Evolutionary conservation across 2,113 vertebrate genomes (phyloP).

Genomic region (Pontoporia blainvillei): DNA sequence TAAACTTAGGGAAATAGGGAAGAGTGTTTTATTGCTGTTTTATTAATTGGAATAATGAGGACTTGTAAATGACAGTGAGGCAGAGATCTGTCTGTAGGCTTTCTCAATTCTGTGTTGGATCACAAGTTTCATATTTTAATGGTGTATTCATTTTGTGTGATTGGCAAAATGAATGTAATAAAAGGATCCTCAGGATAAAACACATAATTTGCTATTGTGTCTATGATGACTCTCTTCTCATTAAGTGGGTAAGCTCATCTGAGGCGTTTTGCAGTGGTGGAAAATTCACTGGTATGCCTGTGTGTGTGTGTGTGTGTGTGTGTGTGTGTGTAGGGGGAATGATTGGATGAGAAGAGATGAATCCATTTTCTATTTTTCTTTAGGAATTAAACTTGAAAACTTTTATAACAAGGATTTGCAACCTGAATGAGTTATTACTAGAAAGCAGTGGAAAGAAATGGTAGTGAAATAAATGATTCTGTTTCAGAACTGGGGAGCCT

Average conservation of each 20-base stretch:
- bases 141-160: not conserved
- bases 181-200: not conserved
- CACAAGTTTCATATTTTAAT: conserved; percentile 25
- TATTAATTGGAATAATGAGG: not conserved
- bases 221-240: not conserved
- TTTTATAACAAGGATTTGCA: not conserved
- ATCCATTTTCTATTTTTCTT: not conserved
- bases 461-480: conserved; percentile 57
- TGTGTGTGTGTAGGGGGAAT: not conserved
- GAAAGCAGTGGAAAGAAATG: not conserved
- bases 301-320: not conserved
- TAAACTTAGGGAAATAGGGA: not conserved
- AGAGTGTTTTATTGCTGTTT: not conserved
- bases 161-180: not conserved
- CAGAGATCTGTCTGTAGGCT: not conserved
- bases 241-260: not conserved
- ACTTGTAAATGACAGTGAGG: not conserved
- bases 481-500: conserved; percentile 93
- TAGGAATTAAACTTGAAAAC: conserved; percentile 4
- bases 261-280: not conserved
- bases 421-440: not conserved
- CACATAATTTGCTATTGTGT: not conserved
- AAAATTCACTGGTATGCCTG: not conserved
- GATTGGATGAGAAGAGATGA: not conserved
- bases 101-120: not conserved